phyloP scores from a whole-genome alignment of 2,113 vertebrate species.

The Lepidothrix coronata region DNA sequence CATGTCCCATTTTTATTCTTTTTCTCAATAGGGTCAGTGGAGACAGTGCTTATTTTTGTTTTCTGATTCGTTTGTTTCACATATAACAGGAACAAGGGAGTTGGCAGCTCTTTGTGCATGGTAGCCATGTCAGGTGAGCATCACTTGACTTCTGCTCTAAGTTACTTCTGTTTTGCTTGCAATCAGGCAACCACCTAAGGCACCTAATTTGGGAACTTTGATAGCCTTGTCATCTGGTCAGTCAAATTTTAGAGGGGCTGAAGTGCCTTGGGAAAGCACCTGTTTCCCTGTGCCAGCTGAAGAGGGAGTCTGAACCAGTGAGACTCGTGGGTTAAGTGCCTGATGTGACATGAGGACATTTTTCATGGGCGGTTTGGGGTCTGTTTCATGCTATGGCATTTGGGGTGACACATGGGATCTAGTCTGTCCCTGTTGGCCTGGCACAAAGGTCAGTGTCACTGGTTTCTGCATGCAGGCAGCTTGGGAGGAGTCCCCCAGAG shows the following conservation, averaged over 20 bases:
- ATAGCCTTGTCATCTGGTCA: not conserved
- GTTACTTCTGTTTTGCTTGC: not conserved
- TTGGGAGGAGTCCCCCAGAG: not conserved
- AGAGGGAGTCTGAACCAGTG: not conserved
- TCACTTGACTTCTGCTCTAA: not conserved
- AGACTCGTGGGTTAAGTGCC: rapidly evolving
- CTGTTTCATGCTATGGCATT: not conserved
- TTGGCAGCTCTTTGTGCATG: not conserved
- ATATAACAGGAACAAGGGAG: not conserved
- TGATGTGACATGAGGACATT: rapidly evolving
- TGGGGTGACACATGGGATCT: not conserved
- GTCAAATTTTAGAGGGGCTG: not conserved
- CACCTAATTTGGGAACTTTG: not conserved
- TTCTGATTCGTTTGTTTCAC: not conserved
- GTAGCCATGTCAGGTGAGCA: not conserved
- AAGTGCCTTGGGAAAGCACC: not conserved
- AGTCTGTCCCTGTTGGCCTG: not conserved
- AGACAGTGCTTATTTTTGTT: not conserved
- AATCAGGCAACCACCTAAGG: not conserved
- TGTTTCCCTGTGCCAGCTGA: not conserved
- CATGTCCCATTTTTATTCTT: not conserved
- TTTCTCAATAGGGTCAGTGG: not conserved
- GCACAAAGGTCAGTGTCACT: not conserved
- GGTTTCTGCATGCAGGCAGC: not conserved
- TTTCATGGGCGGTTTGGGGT: not conserved